Base-by-base conservation (phyloP, 2,113 vertebrate genomes). In the Phyllostomus hastatus region DNA sequence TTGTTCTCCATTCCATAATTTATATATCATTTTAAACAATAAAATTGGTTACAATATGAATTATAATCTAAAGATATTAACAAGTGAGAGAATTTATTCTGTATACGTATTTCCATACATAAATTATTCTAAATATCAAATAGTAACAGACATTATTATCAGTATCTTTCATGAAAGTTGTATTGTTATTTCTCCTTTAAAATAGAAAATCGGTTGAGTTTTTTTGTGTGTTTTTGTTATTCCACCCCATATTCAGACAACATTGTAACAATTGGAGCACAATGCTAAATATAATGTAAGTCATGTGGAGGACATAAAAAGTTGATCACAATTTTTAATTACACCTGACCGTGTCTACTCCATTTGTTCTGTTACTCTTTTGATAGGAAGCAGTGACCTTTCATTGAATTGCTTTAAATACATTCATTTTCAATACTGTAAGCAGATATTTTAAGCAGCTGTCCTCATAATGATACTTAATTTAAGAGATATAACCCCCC, bases 391-490 rank as follows among this genome's bases (percentile, higher is more conserved):
- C 19, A 54, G 35, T 64, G 75, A 84, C 66, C 66, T 95, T 90
- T 92, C 76, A 75, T 10, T 52, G 84, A 91, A 50, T 43, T 33
- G 5, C 8, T 88, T 50, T 28, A 35, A 91, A 46, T 28, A 28
- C 24, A 43, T 76, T 66, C 46, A 41, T 28, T 90, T 48, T 70
- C 24, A 70, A 16, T 38, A 28, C 12, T 61, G 22, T 72, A 14
- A 19, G 67, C 54, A 95, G 75, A 75, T 48, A 95, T 50, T 89
- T 91, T 76, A 92, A 94, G 24, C 48, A 90, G 31, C 61, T 83
- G 80, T 73, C 88, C n/a, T 95, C 73, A 97, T 38, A 94, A 61
- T 86, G 84, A 69, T 54, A 72, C 14, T 91, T 94, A 87, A 97
- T 73, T 96, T 81, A 73, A 90, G 24, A 16, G 22, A 76, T 1